phyloP scores from a whole-genome alignment of 2,888 invertebrate species.

The Drosophila hamatofila region DNA sequence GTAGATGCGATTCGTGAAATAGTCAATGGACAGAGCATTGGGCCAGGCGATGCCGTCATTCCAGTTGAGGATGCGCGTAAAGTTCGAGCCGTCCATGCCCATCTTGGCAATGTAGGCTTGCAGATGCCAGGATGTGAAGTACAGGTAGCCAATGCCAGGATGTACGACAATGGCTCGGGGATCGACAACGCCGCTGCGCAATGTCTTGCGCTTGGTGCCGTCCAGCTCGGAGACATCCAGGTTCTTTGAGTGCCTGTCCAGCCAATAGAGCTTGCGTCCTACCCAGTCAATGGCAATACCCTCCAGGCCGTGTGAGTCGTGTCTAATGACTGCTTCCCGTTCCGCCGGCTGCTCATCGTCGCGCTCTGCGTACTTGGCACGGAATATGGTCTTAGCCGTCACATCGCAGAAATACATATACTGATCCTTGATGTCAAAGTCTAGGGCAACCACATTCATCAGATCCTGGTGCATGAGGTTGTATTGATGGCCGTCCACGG shows the following conservation, averaged over 20 bases:
- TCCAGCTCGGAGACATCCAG: slow-evolving; percentile 97
- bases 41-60: slow-evolving; percentile 99
- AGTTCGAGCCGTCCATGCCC: slow-evolving; percentile 98
- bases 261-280: slow-evolving; percentile 97
- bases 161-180: slow-evolving; percentile 98
- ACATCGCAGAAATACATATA: slow-evolving; percentile 98
- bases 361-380: slow-evolving; percentile 88
- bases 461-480: slow-evolving; percentile 96
- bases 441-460: slow-evolving; percentile 98
- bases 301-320: slow-evolving; percentile 98
- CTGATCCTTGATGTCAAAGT: slow-evolving; percentile 94
- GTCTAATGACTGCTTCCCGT: slow-evolving; percentile 94
- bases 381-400: slow-evolving; percentile 96
- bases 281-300: slow-evolving; percentile 99
- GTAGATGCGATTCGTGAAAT: slow-evolving; percentile 96
- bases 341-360: slow-evolving; percentile 87
- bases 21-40: slow-evolving; percentile 98
- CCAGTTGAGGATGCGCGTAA: slow-evolving; percentile 94
- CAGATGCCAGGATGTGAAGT: slow-evolving; percentile 98
- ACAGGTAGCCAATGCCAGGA: slow-evolving; percentile 96
- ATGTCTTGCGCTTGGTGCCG: slow-evolving; percentile 95
- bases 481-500: slow-evolving; percentile 93
- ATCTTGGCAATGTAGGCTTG: slow-evolving; percentile 98
- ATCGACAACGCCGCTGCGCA: slow-evolving; percentile 95
- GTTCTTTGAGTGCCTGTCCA: slow-evolving; percentile 97